Base-by-base conservation (phyloP, 2,888 invertebrate genomes). In the Ennomos fuscantarius region DNA sequence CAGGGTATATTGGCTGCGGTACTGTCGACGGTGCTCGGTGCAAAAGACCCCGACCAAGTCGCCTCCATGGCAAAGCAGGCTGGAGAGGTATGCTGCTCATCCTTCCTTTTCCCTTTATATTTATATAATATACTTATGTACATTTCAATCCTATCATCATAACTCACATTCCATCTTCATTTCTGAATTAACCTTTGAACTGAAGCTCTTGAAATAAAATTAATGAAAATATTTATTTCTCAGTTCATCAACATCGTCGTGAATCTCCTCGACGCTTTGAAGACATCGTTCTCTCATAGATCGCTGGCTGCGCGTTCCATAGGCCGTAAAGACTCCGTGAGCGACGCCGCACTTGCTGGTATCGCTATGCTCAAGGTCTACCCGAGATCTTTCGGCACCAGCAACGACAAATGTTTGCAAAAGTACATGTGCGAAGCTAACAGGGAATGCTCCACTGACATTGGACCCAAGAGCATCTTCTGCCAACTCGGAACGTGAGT, bases 41-140 rank as follows among this genome's bases (percentile, higher is more conserved):
- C 96, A 92, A 96, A 96, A 94, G 96, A 97, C 93, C 97, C 97
- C 85, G 96, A 96, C 91, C 97, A 97, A 93, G 96, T 97, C 92
- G 96, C 97, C 93, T 95, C 95, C 93, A 96, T 97, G 96, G 97
- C 97, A 93, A 97, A 97, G 93, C 97, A 97, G 93, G 97, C 97
- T 92, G 96, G 97, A 92, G 97, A 97, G 97, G 97, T 97, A 96
- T 94, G 96, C 94, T 87, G 76, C 80, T 84, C 82, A 81, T 79
- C 88, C 84, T 84, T 84, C 87, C 88, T 84, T 80, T 69, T 80
- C 82, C 81, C 79, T 78, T 78, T 66, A 78, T 69, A 78, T 67
- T 68, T 65, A 53, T 45, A 41, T 44, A 24, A 40, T 49, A 55
- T 60, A 55, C 53, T 54, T 39, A 55, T 36, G 42, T 54, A 54